phyloP scores from a whole-genome alignment of 2,113 vertebrate species.

The Microtus montanus region DNA sequence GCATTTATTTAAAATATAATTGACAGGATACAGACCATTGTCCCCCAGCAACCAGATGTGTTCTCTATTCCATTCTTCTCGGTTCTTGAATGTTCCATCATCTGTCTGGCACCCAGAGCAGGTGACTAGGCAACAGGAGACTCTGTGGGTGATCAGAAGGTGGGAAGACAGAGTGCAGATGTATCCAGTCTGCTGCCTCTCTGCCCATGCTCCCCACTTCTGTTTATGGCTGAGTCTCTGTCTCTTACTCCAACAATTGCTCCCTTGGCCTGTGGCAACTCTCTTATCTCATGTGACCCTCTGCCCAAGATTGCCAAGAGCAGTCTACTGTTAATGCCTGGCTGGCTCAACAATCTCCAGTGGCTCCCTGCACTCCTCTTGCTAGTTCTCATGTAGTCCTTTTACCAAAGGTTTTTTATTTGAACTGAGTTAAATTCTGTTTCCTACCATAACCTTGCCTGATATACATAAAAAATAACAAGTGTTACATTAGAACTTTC shows the following conservation, averaged over 20 bases:
- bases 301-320: neutral
- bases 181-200: neutral
- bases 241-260: no score
- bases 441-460: neutral
- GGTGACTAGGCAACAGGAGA: neutral
- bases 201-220: neutral
- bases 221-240: neutral
- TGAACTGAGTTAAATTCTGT: neutral
- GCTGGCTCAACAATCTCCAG: neutral
- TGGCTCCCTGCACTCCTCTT: neutral
- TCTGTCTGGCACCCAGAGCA: neutral
- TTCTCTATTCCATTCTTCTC: neutral
- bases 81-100: neutral
- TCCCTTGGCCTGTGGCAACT: neutral
- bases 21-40: no score
- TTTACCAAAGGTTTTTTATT: neutral
- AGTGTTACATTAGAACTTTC: neutral
- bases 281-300: neutral
- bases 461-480: neutral
- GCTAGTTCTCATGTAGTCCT: neutral
- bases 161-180: accelerated
- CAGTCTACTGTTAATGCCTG: neutral
- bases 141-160: neutral
- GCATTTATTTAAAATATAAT: no score
- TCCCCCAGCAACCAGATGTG: neutral